Evolutionary conservation across 2,888 invertebrate genomes (phyloP).

Genomic region (Acanthosepion esculentum): DNA sequence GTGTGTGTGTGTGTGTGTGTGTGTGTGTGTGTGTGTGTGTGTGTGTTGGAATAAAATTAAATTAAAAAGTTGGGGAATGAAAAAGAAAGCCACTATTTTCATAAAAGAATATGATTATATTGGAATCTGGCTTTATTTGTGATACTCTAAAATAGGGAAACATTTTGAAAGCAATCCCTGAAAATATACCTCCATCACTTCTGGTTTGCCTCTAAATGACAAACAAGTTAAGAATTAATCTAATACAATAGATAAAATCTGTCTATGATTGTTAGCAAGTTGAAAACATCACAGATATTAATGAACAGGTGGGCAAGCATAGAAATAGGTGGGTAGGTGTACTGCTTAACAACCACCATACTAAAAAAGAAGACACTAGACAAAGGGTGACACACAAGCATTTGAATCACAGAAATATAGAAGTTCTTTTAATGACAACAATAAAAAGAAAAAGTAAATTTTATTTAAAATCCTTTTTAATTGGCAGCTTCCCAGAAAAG

Average conservation of each 20-base stretch:
- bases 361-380: not conserved
- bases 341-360: not conserved
- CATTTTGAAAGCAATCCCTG: not conserved
- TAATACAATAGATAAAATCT: not conserved
- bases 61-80: not conserved
- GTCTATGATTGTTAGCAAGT: not conserved
- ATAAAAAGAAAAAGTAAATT: not conserved
- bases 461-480: not conserved
- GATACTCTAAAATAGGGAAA: not conserved
- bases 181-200: not conserved
- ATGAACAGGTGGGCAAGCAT: not conserved
- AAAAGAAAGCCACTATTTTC: not conserved
- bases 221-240: not conserved
- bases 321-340: not conserved
- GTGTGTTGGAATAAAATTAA: not conserved
- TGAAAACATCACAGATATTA: not conserved
- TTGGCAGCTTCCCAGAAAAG: not conserved
- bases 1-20: constrained; percentile 3
- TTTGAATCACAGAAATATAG: not conserved
- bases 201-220: constrained; percentile 1
- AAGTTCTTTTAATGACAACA: not conserved
- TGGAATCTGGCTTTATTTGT: not conserved
- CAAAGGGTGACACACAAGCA: not conserved
- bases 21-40: constrained; percentile 14
- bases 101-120: not conserved